Evolutionary conservation across 1,140 invertebrate species (phyloP).

Genomic region (Aporrectodea caliginosa): DNA sequence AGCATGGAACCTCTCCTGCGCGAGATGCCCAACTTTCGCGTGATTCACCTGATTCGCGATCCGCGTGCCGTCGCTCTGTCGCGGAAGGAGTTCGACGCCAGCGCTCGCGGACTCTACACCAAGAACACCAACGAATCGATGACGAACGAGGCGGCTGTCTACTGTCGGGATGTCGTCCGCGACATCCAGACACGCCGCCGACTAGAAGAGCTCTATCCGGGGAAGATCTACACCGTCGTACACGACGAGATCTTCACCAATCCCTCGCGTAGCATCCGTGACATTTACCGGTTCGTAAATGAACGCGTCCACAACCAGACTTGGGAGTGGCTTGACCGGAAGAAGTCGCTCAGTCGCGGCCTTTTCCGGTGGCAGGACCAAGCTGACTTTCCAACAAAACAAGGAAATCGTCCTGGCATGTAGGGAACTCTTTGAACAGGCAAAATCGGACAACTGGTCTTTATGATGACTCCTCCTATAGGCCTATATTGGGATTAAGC

Average conservation of each 20-base stretch:
- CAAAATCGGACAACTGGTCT: neutral
- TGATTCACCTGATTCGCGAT: neutral
- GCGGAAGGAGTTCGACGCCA: neutral
- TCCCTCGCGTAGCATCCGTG: neutral
- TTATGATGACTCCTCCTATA: too few species aligned
- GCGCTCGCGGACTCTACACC: neutral
- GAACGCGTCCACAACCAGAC: neutral
- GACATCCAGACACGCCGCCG: neutral
- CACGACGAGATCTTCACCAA: neutral
- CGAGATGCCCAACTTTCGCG: conserved; percentile 1
- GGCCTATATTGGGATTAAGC: too few species aligned
- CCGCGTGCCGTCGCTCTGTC: conserved; percentile 6
- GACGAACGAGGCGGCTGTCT: conserved; percentile 1
- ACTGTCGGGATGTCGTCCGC: conserved; percentile 6
- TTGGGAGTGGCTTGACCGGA: neutral
- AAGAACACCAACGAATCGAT: neutral
- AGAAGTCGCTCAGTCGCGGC: neutral
- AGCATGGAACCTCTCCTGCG: neutral
- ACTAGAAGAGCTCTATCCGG: neutral
- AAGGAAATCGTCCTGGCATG: neutral
- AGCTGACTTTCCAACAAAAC: neutral
- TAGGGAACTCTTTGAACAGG: neutral
- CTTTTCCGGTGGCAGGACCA: neutral
- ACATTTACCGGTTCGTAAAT: neutral
- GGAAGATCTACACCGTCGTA: neutral